Evolutionary conservation across 2,797 vertebrate species (phyloP).

Genomic region (Sebastes minor): DNA sequence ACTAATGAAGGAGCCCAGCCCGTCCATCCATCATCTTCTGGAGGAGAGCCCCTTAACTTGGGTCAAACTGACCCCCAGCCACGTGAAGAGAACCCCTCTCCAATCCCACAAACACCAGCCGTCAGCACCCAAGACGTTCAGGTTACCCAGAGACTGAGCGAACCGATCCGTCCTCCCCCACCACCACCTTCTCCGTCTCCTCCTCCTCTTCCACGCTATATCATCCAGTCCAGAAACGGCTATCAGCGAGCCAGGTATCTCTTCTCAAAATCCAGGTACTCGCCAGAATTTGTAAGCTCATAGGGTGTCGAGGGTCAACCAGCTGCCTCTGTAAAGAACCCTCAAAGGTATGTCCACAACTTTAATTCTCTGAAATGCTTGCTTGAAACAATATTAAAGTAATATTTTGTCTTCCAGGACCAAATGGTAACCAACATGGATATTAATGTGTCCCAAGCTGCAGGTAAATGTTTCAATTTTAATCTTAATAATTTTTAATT

Average conservation of each 20-base stretch:
- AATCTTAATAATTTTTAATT: neutral
- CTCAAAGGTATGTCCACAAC: neutral
- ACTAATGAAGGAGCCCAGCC: neutral
- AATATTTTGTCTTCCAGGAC: neutral
- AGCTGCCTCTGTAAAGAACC: neutral
- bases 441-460: neutral
- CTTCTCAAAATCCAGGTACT: neutral
- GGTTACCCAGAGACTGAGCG: neutral
- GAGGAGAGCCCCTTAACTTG: fast-evolving
- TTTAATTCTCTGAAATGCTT: neutral
- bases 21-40: neutral
- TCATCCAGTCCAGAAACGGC: conserved; percentile 7
- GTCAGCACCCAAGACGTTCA: neutral
- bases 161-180: neutral
- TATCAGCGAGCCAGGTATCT: neutral
- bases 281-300: neutral
- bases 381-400: fast-evolving
- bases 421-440: neutral
- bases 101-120: neutral
- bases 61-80: neutral
- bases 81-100: neutral
- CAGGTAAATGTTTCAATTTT: neutral
- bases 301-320: neutral
- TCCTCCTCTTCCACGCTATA: neutral
- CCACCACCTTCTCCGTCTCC: neutral